Evolutionary conservation across 2,113 vertebrate species (phyloP), one percentile per base, ranked within the genome.

Genomic region (Actenoides hombroni): DNA sequence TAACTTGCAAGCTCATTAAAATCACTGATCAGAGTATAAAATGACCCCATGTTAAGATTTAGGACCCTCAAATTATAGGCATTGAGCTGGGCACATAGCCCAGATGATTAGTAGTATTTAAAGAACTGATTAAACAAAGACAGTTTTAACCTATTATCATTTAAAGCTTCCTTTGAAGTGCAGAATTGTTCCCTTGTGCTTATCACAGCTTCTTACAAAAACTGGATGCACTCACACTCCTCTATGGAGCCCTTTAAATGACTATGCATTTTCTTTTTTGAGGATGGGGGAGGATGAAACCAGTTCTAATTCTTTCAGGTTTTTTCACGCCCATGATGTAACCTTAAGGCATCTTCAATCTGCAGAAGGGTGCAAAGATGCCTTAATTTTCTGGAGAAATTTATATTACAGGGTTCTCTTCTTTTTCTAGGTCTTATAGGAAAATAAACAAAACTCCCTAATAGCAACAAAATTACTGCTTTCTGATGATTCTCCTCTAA

Each of bases 121-220:
- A 92, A 67, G 86, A 90, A 86, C 60, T 84, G 76, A 94, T 92
- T 94, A 86, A 57, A 80, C 57, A 90, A 83, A 92, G 57, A n/a
- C 5, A 3, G 18, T 56, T 91, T 92, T 94, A 88, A 80, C 29
- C 28, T 86, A 21, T 77, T 88, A 79, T 79, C 80, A 74, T 56
- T 90, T 84, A 70, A 78, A 76, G 2, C 68, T 83, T 83, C 13
- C 17, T 95, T 73, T 94, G 60, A 93, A 83, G 57, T 49, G 48
- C 54, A 37, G 60, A 76, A 60, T 85, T 90, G 33, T 56, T 91
- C 75, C 53, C 73, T 71, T 75, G 48, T 78, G 61, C 49, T 71
- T 59, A 18, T 88, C 49, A 16, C 2, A 5, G 48, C 42, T 88
- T 70, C 63, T 81, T 75, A 68, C 40, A 59, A 79, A 76, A 75